Evolutionary conservation across 1,140 invertebrate genomes (phyloP).

Genomic region (Meteorus sp.): DNA sequence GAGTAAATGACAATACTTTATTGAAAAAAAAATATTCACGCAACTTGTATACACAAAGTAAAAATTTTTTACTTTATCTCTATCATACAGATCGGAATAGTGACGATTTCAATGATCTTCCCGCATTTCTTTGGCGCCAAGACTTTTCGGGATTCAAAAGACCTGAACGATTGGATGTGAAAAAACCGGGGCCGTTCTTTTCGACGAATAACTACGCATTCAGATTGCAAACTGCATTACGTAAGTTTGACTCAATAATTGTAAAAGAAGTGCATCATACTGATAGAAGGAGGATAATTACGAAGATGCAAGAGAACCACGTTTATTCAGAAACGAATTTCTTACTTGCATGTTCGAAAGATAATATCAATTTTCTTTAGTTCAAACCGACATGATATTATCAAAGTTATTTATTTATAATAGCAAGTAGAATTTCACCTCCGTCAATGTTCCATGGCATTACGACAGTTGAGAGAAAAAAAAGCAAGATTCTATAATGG

Average conservation of each 20-base stretch:
- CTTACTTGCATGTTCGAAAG: no score
- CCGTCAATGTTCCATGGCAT: no score
- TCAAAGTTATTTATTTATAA: no score
- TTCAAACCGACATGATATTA: no score
- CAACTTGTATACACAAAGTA: background rate
- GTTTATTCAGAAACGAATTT: no score
- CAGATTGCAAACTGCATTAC: constrained; percentile 40
- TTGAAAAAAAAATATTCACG: background rate
- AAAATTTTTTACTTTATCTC: constrained; percentile 10
- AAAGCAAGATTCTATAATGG: no score
- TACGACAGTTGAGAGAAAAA: no score
- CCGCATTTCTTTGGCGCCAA: constrained; percentile 42
- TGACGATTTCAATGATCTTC: constrained; percentile 37
- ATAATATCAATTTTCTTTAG: no score
- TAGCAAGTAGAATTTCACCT: no score
- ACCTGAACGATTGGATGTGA: constrained; percentile 87
- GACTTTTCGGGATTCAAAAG: constrained; percentile 72
- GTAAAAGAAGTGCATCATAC: no score
- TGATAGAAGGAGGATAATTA: no score
- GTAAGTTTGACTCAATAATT: constrained; percentile 30
- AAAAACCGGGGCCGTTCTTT: constrained; percentile 86
- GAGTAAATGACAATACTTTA: constrained; percentile 1
- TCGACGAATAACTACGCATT: constrained; percentile 65
- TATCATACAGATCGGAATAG: constrained; percentile 20
- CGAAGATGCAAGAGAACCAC: no score